These are phyloP conservation scores for Aplysia californica DNA, from an alignment of 1,140 invertebrate species.

Conservation along the genomic window DNA sequence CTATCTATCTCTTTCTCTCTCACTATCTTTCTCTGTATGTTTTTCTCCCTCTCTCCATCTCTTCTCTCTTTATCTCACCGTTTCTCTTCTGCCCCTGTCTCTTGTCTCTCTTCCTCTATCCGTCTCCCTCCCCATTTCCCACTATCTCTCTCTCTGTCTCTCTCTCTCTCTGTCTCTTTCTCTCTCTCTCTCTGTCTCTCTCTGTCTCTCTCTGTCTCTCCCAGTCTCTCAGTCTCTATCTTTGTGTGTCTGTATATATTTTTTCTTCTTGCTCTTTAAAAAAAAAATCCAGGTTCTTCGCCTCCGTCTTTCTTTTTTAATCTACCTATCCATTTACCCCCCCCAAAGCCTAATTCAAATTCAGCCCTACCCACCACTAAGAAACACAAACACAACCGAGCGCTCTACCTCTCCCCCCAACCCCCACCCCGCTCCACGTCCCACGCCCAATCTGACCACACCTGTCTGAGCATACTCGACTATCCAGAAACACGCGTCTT, in stretches of 20 bases:
- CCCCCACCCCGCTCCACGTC: neutral
- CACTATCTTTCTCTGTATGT: slow-evolving; percentile 2
- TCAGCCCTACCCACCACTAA: neutral
- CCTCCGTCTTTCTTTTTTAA: neutral
- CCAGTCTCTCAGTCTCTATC: too few relatives aligned
- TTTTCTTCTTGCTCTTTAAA: too few relatives aligned
- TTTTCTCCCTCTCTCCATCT: neutral
- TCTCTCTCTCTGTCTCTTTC: neutral
- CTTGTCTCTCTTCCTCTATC: slow-evolving; percentile 7
- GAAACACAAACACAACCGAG: neutral
- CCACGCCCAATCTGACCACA: too few relatives aligned
- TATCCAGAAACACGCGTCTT: too few relatives aligned
- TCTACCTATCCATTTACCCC: too few relatives aligned
- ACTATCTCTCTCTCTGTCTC: too few relatives aligned
- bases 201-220: neutral
- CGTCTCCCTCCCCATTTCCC: neutral
- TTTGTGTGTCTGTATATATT: too few relatives aligned
- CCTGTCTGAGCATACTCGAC: too few relatives aligned
- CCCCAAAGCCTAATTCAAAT: neutral
- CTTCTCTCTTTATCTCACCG: too few relatives aligned
- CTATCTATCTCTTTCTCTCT: neutral
- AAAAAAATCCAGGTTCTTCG: too few relatives aligned
- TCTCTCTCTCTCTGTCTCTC: neutral
- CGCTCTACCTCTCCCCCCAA: neutral
- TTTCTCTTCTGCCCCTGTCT: too few relatives aligned